phyloP scores from a whole-genome alignment of 2,888 invertebrate genomes.

The Cephus pygmeus region DNA sequence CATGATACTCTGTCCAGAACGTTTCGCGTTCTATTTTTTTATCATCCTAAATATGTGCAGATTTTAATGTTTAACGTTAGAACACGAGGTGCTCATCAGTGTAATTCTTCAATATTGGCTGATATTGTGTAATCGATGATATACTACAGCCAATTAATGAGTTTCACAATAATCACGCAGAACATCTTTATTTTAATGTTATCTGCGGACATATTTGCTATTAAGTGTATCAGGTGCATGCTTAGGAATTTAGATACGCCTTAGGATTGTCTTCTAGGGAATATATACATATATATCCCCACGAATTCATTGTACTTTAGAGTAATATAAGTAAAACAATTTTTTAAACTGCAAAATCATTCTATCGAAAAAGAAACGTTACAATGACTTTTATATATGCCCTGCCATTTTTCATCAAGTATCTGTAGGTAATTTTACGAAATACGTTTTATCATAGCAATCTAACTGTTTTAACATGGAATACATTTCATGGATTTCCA shows the following conservation, averaged over 20 bases:
- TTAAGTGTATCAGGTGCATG: background rate
- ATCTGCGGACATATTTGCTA: background rate
- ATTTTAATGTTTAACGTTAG: background rate
- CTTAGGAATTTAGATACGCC: background rate
- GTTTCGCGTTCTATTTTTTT: background rate
- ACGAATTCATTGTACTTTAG: background rate
- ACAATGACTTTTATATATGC: background rate
- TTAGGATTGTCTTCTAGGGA: background rate
- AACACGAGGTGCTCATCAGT: background rate
- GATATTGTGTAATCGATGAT: background rate
- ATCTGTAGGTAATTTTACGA: background rate
- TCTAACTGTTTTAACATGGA: background rate
- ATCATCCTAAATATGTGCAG: background rate
- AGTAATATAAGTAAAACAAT: background rate
- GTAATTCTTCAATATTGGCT: background rate
- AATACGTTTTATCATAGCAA: background rate
- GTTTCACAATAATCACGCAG: background rate
- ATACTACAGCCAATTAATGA: background rate
- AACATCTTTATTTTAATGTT: background rate
- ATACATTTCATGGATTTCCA: background rate
- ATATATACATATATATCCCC: background rate
- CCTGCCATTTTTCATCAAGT: background rate
- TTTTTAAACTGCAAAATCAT: background rate
- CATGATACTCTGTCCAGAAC: background rate
- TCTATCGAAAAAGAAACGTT: background rate